phyloP scores from a whole-genome alignment of 2,113 vertebrate species.

The Pyrgilauda ruficollis region DNA sequence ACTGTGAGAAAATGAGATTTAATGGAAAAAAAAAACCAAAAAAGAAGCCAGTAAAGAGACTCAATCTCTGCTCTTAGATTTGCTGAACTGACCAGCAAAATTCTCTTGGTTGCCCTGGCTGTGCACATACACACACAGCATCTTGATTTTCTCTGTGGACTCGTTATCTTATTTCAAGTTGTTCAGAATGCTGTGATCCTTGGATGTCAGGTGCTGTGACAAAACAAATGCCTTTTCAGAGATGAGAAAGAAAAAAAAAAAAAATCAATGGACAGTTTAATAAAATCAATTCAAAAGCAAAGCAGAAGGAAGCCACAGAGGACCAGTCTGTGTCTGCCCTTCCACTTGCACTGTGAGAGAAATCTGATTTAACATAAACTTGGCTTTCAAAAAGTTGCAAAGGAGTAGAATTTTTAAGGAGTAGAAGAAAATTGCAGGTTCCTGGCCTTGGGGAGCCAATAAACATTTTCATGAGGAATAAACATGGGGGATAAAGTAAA shows the following conservation, averaged over 20 bases:
- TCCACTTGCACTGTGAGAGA: not conserved
- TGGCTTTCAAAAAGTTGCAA: not conserved
- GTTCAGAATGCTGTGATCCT: not conserved
- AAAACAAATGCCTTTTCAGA: constrained; percentile 1
- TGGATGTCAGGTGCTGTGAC: not conserved
- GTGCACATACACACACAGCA: not conserved
- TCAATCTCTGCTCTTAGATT: not conserved
- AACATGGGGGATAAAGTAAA: not conserved
- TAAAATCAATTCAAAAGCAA: constrained; percentile 1
- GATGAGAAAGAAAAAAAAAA: not conserved
- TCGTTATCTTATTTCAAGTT: not conserved
- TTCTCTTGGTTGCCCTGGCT: not conserved
- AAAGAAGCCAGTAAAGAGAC: not conserved
- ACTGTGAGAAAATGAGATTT: not conserved
- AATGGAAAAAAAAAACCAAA: not conserved
- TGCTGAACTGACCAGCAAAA: not conserved
- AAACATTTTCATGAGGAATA: not conserved
- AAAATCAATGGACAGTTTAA: not conserved
- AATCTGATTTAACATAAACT: not conserved
- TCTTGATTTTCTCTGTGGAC: not conserved
- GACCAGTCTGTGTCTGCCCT: not conserved
- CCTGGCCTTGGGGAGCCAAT: not conserved
- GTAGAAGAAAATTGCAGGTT: not conserved
- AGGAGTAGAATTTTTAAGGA: not conserved
- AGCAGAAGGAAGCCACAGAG: not conserved